These are phyloP conservation scores for Thaumatotibia leucotreta DNA, from an alignment of 1,140 invertebrate species.

Conservation along the genomic window DNA sequence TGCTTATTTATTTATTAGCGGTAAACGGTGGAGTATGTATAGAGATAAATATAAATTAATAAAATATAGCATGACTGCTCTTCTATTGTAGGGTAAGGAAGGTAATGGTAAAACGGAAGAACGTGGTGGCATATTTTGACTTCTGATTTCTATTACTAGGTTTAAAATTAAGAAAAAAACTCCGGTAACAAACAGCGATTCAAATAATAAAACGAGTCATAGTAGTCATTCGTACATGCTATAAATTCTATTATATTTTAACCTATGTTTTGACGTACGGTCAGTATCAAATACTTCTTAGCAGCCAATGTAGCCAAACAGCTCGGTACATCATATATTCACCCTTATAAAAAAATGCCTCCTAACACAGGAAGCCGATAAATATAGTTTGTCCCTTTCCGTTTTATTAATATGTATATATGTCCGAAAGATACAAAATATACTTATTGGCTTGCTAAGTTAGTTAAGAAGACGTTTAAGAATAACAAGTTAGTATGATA, in stretches of 20 bases:
- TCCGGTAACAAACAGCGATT: constrained; percentile 8
- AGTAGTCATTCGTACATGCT: neutral
- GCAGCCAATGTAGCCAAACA: no score
- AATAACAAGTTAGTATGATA: no score
- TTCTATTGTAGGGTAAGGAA: neutral
- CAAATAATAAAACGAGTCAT: neutral
- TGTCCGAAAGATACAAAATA: no score
- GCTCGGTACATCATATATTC: no score
- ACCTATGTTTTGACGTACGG: neutral
- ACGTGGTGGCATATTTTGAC: neutral
- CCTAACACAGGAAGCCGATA: no score
- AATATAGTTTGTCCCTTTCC: no score
- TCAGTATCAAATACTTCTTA: no score
- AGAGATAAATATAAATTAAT: neutral
- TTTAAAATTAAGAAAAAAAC: neutral
- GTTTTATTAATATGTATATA: no score
- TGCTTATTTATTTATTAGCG: constrained; percentile 6
- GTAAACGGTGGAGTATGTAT: neutral
- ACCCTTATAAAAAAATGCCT: no score
- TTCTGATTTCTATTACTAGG: neutral
- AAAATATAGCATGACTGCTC: constrained; percentile 11
- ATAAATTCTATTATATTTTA: constrained; percentile 4
- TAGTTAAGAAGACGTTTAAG: no score
- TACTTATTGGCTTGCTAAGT: no score
- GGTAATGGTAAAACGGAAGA: constrained; percentile 1